Base-by-base conservation (phyloP, 2,888 invertebrate species). In the Pandemis corylana region DNA sequence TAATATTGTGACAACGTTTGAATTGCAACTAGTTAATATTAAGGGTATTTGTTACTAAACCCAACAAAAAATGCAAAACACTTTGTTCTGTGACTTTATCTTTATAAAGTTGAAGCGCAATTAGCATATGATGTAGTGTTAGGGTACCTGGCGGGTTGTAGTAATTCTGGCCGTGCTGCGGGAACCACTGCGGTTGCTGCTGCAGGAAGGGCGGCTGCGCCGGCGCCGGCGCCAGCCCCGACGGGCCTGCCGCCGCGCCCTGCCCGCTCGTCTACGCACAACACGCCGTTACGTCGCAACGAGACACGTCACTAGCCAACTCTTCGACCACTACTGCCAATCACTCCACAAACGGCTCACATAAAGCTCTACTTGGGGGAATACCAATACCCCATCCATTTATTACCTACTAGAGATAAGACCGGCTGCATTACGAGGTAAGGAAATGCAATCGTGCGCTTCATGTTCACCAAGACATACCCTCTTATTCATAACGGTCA, bases 181-280 rank as follows among this genome's bases (percentile, higher is more conserved):
- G 95, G 84, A 94, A 95, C 92, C 95, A 95, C 90, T 95, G 95
- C 83, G 95, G 96, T 89, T 88, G 96, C 84, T 95, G 95, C 78
- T 95, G 93, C 89, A 93, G 89, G 88, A 92, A 93, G 84, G 92
- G 93, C 76, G 92, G 94, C 81, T 92, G 93, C 85, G 95, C 82
- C 86, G 95, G 84, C 88, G 93, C 80, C 82, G 94, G 81, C 83
- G 93, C 79, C 94, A 95, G 77, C 81, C 91, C 87, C 28, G 85
- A 91, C 65, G 89, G 77, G 85, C 91, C 82, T 87, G 88, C 85
- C 63, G 89, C 85, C 82, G 89, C 78, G 85, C 92, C 84, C 82
- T 91, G 87, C 46, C 90, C 90, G 77, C 85, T 90, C 70, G 91
- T 90, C 91, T 91, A 66, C 73, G 68, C 63, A 73, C 74, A 74